Conservation (phyloP, 2,113 vertebrate species). For the Ibidorhyncha struthersii region DNA sequence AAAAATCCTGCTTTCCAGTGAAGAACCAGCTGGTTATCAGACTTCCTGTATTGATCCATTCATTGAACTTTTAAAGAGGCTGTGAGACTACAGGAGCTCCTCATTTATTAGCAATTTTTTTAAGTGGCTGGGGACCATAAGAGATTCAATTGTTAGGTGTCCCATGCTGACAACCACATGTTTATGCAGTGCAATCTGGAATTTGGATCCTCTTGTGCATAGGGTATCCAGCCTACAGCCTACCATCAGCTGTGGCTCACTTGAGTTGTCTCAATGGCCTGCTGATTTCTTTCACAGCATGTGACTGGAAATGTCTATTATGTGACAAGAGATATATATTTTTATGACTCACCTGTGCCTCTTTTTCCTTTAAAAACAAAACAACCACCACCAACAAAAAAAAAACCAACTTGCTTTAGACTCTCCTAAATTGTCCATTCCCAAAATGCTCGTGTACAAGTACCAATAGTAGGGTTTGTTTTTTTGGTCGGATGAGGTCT, state of each 20-base stretch:
- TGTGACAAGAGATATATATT: background rate
- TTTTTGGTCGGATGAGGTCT: rapidly evolving
- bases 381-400: background rate
- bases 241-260: rapidly evolving
- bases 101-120: background rate
- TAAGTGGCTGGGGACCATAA: background rate
- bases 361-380: background rate
- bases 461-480: background rate
- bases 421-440: background rate
- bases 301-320: background rate
- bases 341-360: background rate
- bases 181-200: background rate
- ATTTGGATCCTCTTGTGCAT: background rate
- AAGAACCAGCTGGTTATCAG: background rate
- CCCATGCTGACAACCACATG: background rate
- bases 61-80: background rate
- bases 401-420: background rate
- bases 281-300: background rate
- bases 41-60: background rate
- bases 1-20: background rate
- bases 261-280: background rate
- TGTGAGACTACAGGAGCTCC: background rate
- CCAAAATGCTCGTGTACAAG: background rate
- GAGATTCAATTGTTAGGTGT: background rate
- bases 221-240: background rate